A percentile compares a stretch with the other conserved stretches of the same genome.
Conservation (phyloP, 1,140 invertebrate species). For the Hyposmocoma kahamanoa region DNA sequence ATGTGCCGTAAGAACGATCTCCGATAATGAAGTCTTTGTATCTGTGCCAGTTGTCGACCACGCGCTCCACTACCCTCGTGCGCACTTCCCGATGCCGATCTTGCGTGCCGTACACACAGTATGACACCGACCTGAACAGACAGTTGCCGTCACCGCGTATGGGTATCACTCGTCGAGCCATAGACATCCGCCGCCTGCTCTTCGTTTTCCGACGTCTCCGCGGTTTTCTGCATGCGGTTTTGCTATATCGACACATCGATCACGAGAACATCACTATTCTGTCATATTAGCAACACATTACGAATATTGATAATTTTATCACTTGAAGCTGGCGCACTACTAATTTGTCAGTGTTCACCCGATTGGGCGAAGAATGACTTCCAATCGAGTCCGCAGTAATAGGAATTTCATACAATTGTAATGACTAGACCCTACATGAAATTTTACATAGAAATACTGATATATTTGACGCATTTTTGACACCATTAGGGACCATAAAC, state of each 20-base stretch:
- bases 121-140: slow-evolving; percentile 55
- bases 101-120: slow-evolving; percentile 51
- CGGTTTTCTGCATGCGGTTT: neutral
- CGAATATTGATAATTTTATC: neutral
- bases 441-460: neutral
- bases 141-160: slow-evolving; percentile 59
- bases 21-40: slow-evolving; percentile 62
- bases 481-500: no score
- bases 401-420: no score
- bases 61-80: slow-evolving; percentile 38
- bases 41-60: slow-evolving; percentile 45
- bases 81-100: slow-evolving; percentile 50
- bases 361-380: neutral
- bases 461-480: neutral
- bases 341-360: neutral
- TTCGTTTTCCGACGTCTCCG: neutral
- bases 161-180: slow-evolving; percentile 40
- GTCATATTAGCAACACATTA: neutral
- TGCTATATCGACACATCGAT: slow-evolving; percentile 8
- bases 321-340: neutral
- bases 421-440: no score
- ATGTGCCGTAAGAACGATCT: slow-evolving; percentile 42
- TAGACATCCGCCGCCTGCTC: slow-evolving; percentile 12
- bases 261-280: slow-evolving; percentile 10
- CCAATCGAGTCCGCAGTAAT: neutral